These are phyloP conservation scores for Tokudaia tokunoshimensis DNA, from an alignment of 2,797 vertebrate species.

Conservation along the genomic window DNA sequence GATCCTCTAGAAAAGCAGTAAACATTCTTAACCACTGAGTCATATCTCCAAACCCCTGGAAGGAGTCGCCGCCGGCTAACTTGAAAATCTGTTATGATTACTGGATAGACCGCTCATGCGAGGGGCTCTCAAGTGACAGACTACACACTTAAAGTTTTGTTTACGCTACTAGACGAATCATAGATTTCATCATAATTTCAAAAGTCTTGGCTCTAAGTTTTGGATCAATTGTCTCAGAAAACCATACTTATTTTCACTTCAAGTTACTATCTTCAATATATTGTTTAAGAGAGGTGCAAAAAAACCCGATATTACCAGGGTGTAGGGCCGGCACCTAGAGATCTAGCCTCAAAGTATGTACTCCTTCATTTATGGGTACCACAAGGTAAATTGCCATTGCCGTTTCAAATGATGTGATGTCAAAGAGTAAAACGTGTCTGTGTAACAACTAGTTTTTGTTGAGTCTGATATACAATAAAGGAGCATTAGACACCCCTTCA, in stretches of 20 bases:
- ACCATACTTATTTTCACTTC: background rate
- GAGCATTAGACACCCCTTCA: background rate
- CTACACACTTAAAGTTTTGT: background rate
- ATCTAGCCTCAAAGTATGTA: background rate
- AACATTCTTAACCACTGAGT: background rate
- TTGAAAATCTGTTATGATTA: background rate
- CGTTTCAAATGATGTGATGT: constrained; percentile 54
- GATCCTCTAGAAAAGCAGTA: background rate
- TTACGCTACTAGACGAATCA: background rate
- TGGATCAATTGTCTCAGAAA: background rate
- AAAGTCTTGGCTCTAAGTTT: background rate
- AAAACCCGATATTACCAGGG: background rate
- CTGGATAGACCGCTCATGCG: background rate
- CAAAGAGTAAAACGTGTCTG: constrained; percentile 8
- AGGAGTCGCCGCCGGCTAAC: background rate
- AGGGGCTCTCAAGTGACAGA: background rate
- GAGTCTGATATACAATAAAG: constrained; percentile 44
- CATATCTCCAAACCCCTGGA: background rate
- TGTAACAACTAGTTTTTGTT: constrained; percentile 14
- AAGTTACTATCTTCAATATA: constrained; percentile 20
- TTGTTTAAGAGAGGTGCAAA: background rate
- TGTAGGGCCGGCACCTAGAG: background rate
- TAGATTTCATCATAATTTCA: constrained; percentile 29
- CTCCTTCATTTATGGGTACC: constrained; percentile 13
- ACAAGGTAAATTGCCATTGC: constrained; percentile 25